Evolutionary conservation across 2,113 vertebrate genomes (phyloP), one percentile per base, ranked within the genome.

Genomic region (Brachionichthys hirsutus): DNA sequence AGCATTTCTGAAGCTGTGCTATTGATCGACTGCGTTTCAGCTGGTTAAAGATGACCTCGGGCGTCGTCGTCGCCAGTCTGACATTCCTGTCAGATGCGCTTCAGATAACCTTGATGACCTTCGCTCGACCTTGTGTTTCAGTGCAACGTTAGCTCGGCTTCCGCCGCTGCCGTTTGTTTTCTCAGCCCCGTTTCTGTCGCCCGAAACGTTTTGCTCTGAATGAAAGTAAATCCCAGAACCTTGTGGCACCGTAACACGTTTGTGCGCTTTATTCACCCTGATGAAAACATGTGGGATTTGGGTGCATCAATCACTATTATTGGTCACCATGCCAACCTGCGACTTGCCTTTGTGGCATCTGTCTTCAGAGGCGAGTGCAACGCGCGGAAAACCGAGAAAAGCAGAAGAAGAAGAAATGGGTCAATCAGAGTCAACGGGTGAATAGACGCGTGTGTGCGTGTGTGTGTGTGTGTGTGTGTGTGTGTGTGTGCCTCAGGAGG

Each of bases 1-100:
- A 89, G 86, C 78, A 42, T 24, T 89, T 83, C 67, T 71, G 38
- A 57, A 75, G 58, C 53, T 18, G 3, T 30, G 11, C 14, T 46
- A 79, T 80, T 64, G 70, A 84, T 79, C 58, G 48, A 13, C 43
- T 30, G 47, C 54, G 45, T 35, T 49, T 16, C 54, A 54, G 43
- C 63, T 71, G 71, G 55, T 73, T 75, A 43, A 44, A 67, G 56
- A 75, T 73, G 67, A 78, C 43, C 56, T 64, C n/a, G n/a, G n/a
- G n/a, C n/a, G n/a, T n/a, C n/a, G n/a, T n/a, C n/a, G n/a, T n/a
- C n/a, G n/a, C n/a, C n/a, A n/a, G n/a, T n/a, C n/a, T n/a, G n/a
- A n/a, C n/a, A n/a, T n/a, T n/a, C n/a, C n/a, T n/a, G n/a, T n/a
- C n/a, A n/a, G n/a, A n/a, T n/a, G n/a, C n/a, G 24, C 24, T 3